Conservation (phyloP, 2,888 invertebrate genomes). For the Ectobius pallidus region DNA sequence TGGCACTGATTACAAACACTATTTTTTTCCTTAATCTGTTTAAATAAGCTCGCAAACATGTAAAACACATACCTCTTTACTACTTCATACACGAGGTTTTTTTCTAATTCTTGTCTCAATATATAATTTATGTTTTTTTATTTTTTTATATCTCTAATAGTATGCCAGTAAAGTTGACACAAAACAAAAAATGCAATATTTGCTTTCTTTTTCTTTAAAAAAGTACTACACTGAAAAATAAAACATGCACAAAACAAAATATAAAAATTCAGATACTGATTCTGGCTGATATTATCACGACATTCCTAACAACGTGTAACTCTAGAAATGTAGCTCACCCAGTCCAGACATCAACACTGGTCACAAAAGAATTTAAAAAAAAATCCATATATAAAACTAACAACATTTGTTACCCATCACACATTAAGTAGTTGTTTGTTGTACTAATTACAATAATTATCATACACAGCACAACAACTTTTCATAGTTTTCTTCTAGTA, state of each 20-base stretch:
- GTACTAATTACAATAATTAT: conserved; percentile 40
- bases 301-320: conserved; percentile 41
- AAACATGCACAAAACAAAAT: conserved; percentile 39
- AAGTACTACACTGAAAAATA: conserved; percentile 22
- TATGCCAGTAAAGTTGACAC: conserved; percentile 30
- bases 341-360: conserved; percentile 21
- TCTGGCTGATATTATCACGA: conserved; percentile 35
- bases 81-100: conserved; percentile 33
- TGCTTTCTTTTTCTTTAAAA: conserved; percentile 9
- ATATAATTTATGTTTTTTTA: conserved; percentile 18
- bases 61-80: conserved; percentile 37
- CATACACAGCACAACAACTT: conserved; percentile 38
- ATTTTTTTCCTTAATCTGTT: conserved; percentile 42
- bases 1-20: conserved; percentile 47
- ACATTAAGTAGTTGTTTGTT: conserved; percentile 42
- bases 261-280: conserved; percentile 26
- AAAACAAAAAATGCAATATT: conserved; percentile 30
- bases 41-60: conserved; percentile 47
- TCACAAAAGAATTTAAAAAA: conserved; percentile 24
- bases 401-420: conserved; percentile 39
- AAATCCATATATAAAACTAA: conserved; percentile 36
- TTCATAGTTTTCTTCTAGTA: conserved; percentile 34
- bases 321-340: conserved; percentile 38
- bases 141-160: conserved; percentile 31
- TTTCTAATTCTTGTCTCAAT: conserved; percentile 15